Conservation (phyloP, 2,113 vertebrate genomes). For the Ibidorhyncha struthersii region DNA sequence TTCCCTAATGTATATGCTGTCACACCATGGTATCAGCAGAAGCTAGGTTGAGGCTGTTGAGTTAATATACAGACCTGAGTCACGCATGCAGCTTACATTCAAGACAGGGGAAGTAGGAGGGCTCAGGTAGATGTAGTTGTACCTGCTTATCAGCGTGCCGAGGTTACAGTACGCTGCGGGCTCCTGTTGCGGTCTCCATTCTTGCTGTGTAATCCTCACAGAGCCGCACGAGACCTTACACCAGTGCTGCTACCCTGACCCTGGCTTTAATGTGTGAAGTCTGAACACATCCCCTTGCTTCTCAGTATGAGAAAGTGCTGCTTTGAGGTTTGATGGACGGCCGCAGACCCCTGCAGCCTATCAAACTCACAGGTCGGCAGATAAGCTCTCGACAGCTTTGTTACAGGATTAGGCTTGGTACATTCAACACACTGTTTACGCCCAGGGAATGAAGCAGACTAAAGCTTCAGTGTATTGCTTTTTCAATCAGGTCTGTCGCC, state of each 20-base stretch:
- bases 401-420: not conserved
- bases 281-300: not conserved
- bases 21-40: not conserved
- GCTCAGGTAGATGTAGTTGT: not conserved
- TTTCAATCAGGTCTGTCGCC: not conserved
- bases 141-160: not conserved
- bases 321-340: not conserved
- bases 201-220: not conserved
- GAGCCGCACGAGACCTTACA: not conserved
- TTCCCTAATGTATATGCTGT: not conserved
- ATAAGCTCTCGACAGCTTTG: not conserved
- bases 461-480: not conserved
- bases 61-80: not conserved
- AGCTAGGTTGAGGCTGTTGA: not conserved
- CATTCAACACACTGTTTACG: not conserved
- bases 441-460: not conserved
- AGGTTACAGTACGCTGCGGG: not conserved
- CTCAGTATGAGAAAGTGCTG: not conserved
- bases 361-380: not conserved
- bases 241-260: not conserved
- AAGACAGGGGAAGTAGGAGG: too few species aligned
- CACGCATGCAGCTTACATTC: not conserved
- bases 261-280: not conserved
- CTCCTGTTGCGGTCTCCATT: not conserved
- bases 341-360: not conserved